Base-by-base conservation (phyloP, 2,888 invertebrate species). In the Endotricha flammealis region DNA sequence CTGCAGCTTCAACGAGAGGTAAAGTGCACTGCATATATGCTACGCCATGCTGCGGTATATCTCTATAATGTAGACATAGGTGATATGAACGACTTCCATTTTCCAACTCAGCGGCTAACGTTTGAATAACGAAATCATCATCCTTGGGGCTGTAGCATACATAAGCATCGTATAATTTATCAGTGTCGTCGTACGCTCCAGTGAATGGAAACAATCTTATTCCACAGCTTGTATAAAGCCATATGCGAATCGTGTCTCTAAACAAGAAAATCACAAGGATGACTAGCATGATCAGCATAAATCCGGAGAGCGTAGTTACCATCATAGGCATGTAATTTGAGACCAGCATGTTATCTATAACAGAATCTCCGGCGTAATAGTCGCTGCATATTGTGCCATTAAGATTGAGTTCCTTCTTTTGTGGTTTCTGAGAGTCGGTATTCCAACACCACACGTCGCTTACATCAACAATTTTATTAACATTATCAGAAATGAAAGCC, bases 101-200 rank as follows among this genome's bases (percentile, higher is more conserved):
- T 80, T 97, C 96, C 58, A 97, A 82, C 65, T 95, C 95, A 42
- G 93, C 92, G 40, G 94, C 95, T 48, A 97, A 88, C 37, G 94
- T 93, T 72, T 95, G 93, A 54, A 95, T 90, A 36, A 97, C 96
- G 80, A 95, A 96, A 70, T 94, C 93, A 69, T 96, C 95, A 82
- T 97, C 97, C 77, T 95, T 95, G 41, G 94, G 94, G 64, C 95
- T 95, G 87, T 97, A 98, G 64, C 96, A 92, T 31, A 98, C 92
- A 80, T 97, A 97, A 50, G 95, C 96, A 81, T 98, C 97, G 87
- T 95, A 97, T 42, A 95, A 89, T 74, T 95, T 95, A 69, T 95
- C 95, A 64, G 92, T 90, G 72, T 95, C 94, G 69, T 94, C 95
- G 75, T 89, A 91, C 38, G 89, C 89, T 53, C 91, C 89, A 38